Evolutionary conservation across 2,797 vertebrate genomes (phyloP), one percentile per base, ranked within the genome.

Genomic region (Sphenodon punctatus): DNA sequence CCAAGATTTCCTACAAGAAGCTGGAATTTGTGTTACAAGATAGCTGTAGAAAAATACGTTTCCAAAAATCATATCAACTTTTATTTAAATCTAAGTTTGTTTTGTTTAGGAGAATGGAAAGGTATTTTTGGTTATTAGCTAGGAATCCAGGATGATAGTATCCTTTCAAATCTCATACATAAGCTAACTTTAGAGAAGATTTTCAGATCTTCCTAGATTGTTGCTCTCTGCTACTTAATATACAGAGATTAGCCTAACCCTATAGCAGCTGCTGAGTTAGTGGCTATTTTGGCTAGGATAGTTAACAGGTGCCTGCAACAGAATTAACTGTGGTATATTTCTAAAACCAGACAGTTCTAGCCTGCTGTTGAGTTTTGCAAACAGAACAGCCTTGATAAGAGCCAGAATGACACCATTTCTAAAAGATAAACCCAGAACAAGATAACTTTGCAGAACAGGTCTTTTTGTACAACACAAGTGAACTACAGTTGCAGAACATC

Each of bases 401-500:
- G 87, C 53, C 80, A 78, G 2, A 38, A 91, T 32, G 39, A 89
- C 76, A 91, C 58, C 39, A 75, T 70, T 79, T 55, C 79, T 32
- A 36, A 67, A 67, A 87, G 68, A 80, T 88, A 80, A 86, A 66
- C 6, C 4, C 65, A 86, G 43, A 56, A 78, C 23, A 89, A 94
- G 69, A 82, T 70, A 63, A 79, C 89, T 90, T 86, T 89, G 77
- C 89, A 86, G 82, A 88, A 91, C 61, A 89, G 86, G 65, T 89
- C 49, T 91, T 91, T 86, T 85, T 82, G 88, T 64, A 72, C 59
- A 76, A 73, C 82, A 80, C 66, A 92, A 92, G 63, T 86, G 89
- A 92, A 84, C 88, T 85, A 90, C 78, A 94, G 74, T 84, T 84
- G 88, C 32, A 93, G 66, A 85, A 49, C 83, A 84, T 89, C 93